Percentiles rank a stretch among this genome's conserved stretches.
Conservation (phyloP, 2,113 vertebrate genomes). For the Petrocephalus microphthalmus region DNA sequence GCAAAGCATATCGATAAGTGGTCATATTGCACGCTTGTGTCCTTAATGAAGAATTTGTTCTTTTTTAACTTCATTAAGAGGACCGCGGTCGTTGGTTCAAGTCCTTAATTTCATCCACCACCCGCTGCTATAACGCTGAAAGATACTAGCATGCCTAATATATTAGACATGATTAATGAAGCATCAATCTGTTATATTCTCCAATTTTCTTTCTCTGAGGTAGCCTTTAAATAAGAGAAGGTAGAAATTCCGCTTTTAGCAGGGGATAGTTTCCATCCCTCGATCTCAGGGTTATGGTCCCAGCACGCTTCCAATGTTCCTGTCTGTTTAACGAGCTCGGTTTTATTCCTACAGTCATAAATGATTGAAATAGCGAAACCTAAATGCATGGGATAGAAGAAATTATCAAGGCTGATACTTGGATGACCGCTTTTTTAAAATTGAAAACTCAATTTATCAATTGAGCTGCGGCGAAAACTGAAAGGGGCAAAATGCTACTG, state of each 20-base stretch:
- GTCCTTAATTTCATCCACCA: background rate
- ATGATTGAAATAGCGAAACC: background rate
- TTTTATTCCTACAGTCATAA: too few relatives aligned
- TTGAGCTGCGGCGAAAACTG: background rate
- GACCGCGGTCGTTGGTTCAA: background rate
- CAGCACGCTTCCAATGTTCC: slow-evolving; percentile 76
- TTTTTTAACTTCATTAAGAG: background rate
- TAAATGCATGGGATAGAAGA: background rate
- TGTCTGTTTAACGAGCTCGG: too few relatives aligned
- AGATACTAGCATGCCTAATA: background rate
- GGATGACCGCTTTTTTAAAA: background rate
- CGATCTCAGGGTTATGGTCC: slow-evolving; percentile 76
- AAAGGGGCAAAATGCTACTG: background rate
- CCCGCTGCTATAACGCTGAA: background rate
- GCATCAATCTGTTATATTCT: background rate
- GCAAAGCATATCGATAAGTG: background rate
- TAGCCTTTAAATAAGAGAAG: background rate
- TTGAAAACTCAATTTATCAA: background rate
- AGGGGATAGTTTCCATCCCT: slow-evolving; percentile 76
- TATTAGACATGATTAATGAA: background rate
- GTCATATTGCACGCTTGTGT: background rate
- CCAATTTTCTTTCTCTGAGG: background rate
- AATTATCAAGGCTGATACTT: background rate
- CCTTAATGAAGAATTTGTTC: background rate
- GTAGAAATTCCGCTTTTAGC: slow-evolving; percentile 24